Evolutionary conservation across 2,797 vertebrate genomes (phyloP), one percentile per base, ranked within the genome.

Genomic region (Remorina albescens): DNA sequence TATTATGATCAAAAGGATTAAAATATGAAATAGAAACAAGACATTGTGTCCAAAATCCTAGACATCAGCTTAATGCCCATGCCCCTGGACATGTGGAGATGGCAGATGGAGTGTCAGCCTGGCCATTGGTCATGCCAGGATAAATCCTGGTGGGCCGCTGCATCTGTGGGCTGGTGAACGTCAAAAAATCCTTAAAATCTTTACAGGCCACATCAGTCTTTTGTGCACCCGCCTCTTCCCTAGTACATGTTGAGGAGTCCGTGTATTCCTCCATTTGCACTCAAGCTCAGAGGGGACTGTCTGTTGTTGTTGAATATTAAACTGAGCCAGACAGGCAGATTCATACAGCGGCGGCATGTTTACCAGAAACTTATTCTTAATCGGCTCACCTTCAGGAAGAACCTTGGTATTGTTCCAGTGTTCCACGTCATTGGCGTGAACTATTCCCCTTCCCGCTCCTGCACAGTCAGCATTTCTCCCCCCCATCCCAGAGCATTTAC

Each of bases 401-500:
- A 70, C 6, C 0, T 46, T 70, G 64, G 34, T 71, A 66, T 70
- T 76, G 47, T 74, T 79, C 63, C 56, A 69, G 44, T 26, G 55
- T 56, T 78, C 71, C 15, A 12, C 70, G 23, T 83, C 64, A 73
- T 51, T 70, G 51, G 42, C 61, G 73, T 61, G 41, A 62, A 68
- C 65, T 55, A 4, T 56, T 84, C 67, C 57, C 72, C 74, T n/a
- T 54, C 68, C 57, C 67, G 55, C 57, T 73, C 30, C 60, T 78
- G 67, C 80, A 69, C 74, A 62, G 79, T 92, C 83, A 88, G 78
- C 81, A 83, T 67, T 78, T 25, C 65, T 76, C 56, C 44, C 74
- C 56, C 44, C 44, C 37, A 49, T 71, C 85, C 65, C 73, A 76
- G 82, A 82, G 81, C 80, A 78, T 76, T 71, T 67, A 23, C 69